These are phyloP conservation scores for Natrix natrix DNA, from an alignment of 2,797 vertebrate species.

Conservation along the genomic window DNA sequence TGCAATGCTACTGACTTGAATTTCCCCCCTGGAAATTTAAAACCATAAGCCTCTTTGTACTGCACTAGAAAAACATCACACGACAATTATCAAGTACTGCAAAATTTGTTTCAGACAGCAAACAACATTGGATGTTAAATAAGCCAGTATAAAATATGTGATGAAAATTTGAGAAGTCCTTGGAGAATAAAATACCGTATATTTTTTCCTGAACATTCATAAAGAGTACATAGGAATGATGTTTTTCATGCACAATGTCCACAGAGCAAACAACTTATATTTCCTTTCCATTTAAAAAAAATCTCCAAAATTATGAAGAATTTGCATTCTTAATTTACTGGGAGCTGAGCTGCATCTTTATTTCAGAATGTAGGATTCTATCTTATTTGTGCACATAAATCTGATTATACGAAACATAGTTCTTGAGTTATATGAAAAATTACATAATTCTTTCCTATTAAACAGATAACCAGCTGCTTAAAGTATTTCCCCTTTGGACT, in stretches of 20 bases:
- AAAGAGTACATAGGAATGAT: not conserved
- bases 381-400: not conserved
- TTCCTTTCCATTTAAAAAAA: not conserved
- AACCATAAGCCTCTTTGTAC: not conserved
- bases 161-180: not conserved
- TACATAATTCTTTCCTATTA: not conserved
- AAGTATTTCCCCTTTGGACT: constrained; percentile 1
- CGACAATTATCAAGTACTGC: not conserved
- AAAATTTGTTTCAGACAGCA: not conserved
- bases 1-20: not conserved
- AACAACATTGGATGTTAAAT: not conserved
- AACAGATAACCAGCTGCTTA: not conserved
- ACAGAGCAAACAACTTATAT: not conserved
- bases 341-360: not conserved
- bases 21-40: not conserved
- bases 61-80: not conserved
- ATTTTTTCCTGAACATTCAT: not conserved
- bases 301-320: not conserved
- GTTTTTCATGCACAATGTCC: not conserved
- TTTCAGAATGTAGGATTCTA: not conserved
- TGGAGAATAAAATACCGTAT: not conserved
- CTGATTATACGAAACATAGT: not conserved
- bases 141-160: not conserved
- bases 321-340: not conserved
- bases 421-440: not conserved